Evolutionary conservation across 2,888 invertebrate genomes (phyloP), one percentile per base, ranked within the genome.

Genomic region (Anagyrus pseudococci): DNA sequence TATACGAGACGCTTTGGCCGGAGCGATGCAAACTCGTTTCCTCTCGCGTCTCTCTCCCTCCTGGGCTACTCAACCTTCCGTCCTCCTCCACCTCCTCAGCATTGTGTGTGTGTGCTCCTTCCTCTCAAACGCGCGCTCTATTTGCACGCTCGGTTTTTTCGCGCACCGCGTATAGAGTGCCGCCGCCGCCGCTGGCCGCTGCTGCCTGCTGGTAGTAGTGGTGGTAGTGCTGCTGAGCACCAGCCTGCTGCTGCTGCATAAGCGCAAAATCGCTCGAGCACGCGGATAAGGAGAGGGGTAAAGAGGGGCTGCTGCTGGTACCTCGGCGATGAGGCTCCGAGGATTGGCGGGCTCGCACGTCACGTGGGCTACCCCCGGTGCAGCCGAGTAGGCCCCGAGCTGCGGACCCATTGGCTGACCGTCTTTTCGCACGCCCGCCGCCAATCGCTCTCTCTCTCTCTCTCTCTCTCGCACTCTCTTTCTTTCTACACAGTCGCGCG

Each of bases 11-110:
- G 29, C 10, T 29, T 4, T 29, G 4, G 29, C 66, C 68, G 70
- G 74, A 72, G 68, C 78, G 75, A 77, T 78, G 79, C 77, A 78
- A 80, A 79, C 80, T 76, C 75, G 78, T 79, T 75, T 73, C 72
- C 69, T 67, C 62, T 66, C 62, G 22, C 46, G 46, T 17, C 40
- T 57, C 56, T 25, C 46, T 20, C 19, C 22, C 15, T 29, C 29
- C 10, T 10, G 15, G 25, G n/a, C n/a, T n/a, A n/a, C n/a, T n/a
- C n/a, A n/a, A n/a, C n/a, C n/a, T n/a, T n/a, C n/a, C n/a, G n/a
- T n/a, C n/a, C n/a, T n/a, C n/a, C n/a, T n/a, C n/a, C n/a, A n/a
- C n/a, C 37, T 4, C 50, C 25, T 15, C 17, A n/a, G 20, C 10
- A 19, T 4, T 47, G 23, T 47, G 47, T 47, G n/a, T 48, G 26